These are phyloP conservation scores for Imbricaverruca yamaguchii DNA, from an alignment of 2,888 invertebrate genomes.

Conservation along the genomic window DNA sequence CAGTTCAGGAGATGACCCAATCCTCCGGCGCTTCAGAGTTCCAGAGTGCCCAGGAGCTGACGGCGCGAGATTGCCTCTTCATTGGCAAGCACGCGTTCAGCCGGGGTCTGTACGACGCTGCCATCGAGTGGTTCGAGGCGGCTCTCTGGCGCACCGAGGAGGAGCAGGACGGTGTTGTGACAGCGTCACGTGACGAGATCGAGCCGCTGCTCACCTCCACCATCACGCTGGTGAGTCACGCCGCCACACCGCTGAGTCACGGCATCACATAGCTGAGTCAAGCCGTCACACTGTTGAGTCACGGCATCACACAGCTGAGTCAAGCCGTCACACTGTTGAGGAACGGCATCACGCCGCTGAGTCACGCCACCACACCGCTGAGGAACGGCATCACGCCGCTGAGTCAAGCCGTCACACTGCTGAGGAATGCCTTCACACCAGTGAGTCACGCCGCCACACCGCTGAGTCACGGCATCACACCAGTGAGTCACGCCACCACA, in stretches of 20 bases:
- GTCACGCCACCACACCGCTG: slow-evolving; percentile 38
- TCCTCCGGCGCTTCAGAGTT: slow-evolving; percentile 15
- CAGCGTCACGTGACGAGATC: slow-evolving; percentile 37
- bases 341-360: slow-evolving; percentile 34
- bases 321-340: too few species aligned
- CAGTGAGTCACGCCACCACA: too few species aligned
- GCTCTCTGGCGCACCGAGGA: slow-evolving; percentile 36
- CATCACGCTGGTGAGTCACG: slow-evolving; percentile 37
- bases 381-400: too few species aligned
- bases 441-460: slow-evolving; percentile 38
- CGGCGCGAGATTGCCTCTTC: slow-evolving; percentile 40
- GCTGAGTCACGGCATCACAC: slow-evolving; percentile 36
- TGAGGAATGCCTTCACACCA: slow-evolving; percentile 27
- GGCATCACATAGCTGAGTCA: slow-evolving; percentile 37
- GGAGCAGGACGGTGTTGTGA: slow-evolving; percentile 34
- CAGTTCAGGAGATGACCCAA: too few species aligned
- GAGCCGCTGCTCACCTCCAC: slow-evolving; percentile 38
- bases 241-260: background rate
- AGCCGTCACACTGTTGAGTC: slow-evolving; percentile 38
- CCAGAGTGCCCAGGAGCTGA: slow-evolving; percentile 32
- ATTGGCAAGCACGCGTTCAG: slow-evolving; percentile 40
- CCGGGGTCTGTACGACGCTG: slow-evolving; percentile 39
- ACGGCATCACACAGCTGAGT: background rate
- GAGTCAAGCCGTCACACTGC: too few species aligned
- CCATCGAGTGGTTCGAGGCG: slow-evolving; percentile 40